Evolutionary conservation across 2,888 invertebrate species (phyloP).

Genomic region (Eulithis prunata): DNA sequence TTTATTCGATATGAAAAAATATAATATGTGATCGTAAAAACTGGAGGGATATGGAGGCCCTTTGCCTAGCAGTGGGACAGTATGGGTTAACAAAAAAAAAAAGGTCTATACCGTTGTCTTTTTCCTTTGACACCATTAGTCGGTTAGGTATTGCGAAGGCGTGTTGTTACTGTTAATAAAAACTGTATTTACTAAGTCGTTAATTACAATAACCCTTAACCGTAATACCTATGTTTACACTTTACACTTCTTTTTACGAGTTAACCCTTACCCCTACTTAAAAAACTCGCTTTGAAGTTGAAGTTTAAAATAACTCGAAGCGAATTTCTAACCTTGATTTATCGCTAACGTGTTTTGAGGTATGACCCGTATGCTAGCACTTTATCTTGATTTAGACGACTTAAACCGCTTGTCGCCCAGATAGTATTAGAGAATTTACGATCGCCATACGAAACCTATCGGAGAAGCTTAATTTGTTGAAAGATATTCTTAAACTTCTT

Average conservation of each 20-base stretch:
- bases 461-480: slow-evolving; percentile 34
- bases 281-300: slow-evolving; percentile 73
- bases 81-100: too few relatives aligned
- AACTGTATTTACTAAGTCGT: neutral
- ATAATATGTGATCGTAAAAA: too few relatives aligned
- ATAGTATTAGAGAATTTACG: slow-evolving; percentile 71
- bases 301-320: slow-evolving; percentile 64
- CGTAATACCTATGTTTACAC: slow-evolving; percentile 29
- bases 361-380: slow-evolving; percentile 69
- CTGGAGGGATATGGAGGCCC: too few relatives aligned
- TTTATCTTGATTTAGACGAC: slow-evolving; percentile 80
- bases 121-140: too few relatives aligned
- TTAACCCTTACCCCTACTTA: slow-evolving; percentile 57
- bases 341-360: slow-evolving; percentile 72
- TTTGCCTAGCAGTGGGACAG: too few relatives aligned
- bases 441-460: slow-evolving; percentile 58
- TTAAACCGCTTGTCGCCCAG: slow-evolving; percentile 65
- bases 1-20: too few relatives aligned
- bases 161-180: too few relatives aligned
- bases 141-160: too few relatives aligned
- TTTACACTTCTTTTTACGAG: slow-evolving; percentile 46
- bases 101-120: too few relatives aligned
- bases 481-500: neutral
- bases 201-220: slow-evolving; percentile 22
- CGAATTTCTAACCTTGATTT: slow-evolving; percentile 79